Percentiles rank a stretch among this genome's conserved stretches.
phyloP scores from a whole-genome alignment of 2,113 vertebrate genomes.

The Hystrix cristata region DNA sequence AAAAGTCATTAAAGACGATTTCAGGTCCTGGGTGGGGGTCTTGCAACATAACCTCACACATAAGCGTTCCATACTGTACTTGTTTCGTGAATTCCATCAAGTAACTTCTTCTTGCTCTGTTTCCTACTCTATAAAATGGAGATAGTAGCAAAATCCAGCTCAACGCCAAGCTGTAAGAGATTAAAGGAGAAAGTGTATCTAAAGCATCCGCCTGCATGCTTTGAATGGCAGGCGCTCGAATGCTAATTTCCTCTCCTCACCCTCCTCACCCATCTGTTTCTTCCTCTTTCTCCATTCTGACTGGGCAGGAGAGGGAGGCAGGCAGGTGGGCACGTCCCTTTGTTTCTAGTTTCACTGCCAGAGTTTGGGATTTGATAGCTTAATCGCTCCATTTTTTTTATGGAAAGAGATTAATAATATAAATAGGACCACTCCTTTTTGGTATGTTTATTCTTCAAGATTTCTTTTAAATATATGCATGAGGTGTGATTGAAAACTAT shows the following conservation, averaged over 20 bases:
- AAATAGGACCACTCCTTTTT: neutral
- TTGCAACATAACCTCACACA: neutral
- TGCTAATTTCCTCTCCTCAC: neutral
- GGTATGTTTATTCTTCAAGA: constrained; percentile 22
- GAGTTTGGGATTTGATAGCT: neutral
- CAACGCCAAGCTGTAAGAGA: neutral
- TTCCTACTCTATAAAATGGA: neutral
- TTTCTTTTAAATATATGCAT: neutral
- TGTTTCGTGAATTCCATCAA: neutral
- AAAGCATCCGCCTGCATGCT: neutral
- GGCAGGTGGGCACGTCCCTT: accelerated
- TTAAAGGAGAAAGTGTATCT: neutral
- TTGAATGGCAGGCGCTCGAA: neutral
- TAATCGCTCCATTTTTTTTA: neutral
- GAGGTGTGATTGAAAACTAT: neutral
- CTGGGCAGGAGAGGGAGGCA: neutral
- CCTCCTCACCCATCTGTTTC: too few species aligned
- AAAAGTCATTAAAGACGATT: neutral
- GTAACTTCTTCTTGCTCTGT: neutral
- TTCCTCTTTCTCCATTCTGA: neutral
- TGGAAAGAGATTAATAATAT: neutral
- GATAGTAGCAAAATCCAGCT: constrained; percentile 24
- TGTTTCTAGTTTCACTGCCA: neutral
- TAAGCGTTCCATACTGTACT: too few species aligned
- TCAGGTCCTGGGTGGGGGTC: neutral